Conservation (phyloP, 2,113 vertebrate genomes). For the Ptyas mucosa region DNA sequence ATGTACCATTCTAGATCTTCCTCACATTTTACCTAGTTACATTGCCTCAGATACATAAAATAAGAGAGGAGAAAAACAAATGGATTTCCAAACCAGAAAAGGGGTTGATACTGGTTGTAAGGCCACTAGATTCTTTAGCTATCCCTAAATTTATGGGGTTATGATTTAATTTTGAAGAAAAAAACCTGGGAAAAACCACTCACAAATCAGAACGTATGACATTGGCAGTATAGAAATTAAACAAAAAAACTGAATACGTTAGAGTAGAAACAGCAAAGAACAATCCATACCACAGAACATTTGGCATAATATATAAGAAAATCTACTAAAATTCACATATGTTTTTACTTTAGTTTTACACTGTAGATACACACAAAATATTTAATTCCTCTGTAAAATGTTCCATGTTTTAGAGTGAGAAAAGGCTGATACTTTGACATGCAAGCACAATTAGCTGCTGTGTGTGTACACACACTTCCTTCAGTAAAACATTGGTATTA, state of each 20-base stretch:
- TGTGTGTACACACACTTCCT: neutral
- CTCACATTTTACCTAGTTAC: neutral
- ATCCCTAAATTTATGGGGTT: neutral
- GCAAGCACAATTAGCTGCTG: neutral
- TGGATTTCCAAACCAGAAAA: neutral
- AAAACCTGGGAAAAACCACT: neutral
- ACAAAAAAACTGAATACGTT: neutral
- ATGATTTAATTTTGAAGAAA: neutral
- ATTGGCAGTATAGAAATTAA: neutral
- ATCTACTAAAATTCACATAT: neutral
- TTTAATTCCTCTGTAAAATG: neutral
- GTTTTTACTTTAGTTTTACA: neutral
- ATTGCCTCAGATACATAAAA: neutral
- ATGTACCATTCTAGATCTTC: neutral
- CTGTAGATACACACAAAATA: neutral
- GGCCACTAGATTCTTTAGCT: neutral
- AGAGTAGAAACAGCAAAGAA: neutral
- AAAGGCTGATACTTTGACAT: neutral
- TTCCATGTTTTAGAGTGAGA: neutral
- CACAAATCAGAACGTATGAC: neutral
- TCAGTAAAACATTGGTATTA: neutral
- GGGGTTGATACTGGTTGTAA: neutral
- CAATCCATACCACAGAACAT: neutral
- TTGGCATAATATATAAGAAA: neutral
- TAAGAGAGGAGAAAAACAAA: neutral